Conservation (phyloP, 2,113 vertebrate genomes). For the Indri indri region DNA sequence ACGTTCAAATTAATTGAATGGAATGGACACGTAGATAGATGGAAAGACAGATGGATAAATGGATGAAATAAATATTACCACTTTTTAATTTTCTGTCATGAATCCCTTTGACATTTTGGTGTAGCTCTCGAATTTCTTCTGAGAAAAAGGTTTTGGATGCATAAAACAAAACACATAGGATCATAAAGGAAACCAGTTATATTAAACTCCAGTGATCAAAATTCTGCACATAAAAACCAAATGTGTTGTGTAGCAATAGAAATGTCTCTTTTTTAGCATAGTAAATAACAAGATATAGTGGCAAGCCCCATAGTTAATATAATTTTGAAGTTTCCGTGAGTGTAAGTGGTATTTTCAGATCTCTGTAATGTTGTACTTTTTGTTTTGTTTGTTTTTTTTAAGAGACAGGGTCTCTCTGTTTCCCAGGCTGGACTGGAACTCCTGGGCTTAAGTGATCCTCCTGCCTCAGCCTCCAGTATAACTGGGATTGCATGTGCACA, state of each 20-base stretch:
- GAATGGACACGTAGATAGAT: background rate
- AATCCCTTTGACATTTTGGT: background rate
- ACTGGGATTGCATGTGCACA: too few species aligned
- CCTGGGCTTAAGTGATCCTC: too few species aligned
- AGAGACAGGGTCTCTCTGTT: too few species aligned
- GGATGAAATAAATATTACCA: background rate
- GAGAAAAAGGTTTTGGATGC: background rate
- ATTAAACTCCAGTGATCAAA: constrained; percentile 9
- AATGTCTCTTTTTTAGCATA: background rate
- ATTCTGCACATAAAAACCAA: background rate
- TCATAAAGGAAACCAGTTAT: background rate
- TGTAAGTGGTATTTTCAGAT: background rate
- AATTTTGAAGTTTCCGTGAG: background rate
- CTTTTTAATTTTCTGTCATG: background rate
- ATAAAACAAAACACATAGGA: background rate
- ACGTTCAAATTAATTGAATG: background rate
- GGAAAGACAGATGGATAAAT: background rate
- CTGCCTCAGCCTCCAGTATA: too few species aligned
- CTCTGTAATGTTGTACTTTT: background rate
- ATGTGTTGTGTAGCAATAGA: background rate
- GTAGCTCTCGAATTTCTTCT: background rate
- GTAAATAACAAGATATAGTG: background rate
- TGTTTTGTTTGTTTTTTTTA: background rate
- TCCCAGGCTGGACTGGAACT: too few species aligned
- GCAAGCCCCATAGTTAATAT: background rate